A percentile compares a stretch with the other conserved stretches of the same genome.
Evolutionary conservation across 2,888 invertebrate genomes (phyloP).

Genomic region (Mamestra brassicae): DNA sequence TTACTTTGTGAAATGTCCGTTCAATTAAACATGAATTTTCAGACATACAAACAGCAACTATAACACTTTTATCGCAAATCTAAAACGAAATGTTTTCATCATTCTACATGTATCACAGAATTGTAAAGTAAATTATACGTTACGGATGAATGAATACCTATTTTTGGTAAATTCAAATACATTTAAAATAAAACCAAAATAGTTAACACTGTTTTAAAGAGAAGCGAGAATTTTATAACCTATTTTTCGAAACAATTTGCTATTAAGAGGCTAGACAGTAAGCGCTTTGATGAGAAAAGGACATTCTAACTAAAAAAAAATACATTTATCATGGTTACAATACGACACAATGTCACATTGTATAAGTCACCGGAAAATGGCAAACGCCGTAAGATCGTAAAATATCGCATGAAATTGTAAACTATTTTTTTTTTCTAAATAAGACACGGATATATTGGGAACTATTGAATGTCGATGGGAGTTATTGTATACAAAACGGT

Average conservation of each 20-base stretch:
- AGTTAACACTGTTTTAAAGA: conserved; percentile 21
- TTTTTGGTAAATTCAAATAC: conserved; percentile 56
- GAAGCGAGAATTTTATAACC: conserved; percentile 56
- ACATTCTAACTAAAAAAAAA: neutral
- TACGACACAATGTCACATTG: too few species aligned
- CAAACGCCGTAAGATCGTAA: too few species aligned
- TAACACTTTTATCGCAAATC: conserved; percentile 37
- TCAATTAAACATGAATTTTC: conserved; percentile 58
- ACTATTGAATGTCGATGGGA: too few species aligned
- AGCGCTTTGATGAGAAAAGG: conserved; percentile 48
- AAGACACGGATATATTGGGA: too few species aligned
- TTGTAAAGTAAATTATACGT: conserved; percentile 53
- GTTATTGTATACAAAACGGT: too few species aligned
- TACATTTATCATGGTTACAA: too few species aligned
- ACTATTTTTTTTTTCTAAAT: too few species aligned
- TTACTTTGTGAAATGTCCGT: conserved; percentile 64
- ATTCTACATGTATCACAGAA: conserved; percentile 70
- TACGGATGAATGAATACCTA: conserved; percentile 50
- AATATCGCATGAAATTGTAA: too few species aligned
- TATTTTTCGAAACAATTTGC: conserved; percentile 38
- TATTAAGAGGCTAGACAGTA: conserved; percentile 9
- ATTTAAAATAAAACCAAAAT: conserved; percentile 39
- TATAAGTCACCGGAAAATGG: too few species aligned
- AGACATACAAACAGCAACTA: conserved; percentile 47
- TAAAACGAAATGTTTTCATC: conserved; percentile 52